These are phyloP conservation scores for Mycalesis mineus DNA, from an alignment of 2,888 invertebrate species.

Conservation along the genomic window DNA sequence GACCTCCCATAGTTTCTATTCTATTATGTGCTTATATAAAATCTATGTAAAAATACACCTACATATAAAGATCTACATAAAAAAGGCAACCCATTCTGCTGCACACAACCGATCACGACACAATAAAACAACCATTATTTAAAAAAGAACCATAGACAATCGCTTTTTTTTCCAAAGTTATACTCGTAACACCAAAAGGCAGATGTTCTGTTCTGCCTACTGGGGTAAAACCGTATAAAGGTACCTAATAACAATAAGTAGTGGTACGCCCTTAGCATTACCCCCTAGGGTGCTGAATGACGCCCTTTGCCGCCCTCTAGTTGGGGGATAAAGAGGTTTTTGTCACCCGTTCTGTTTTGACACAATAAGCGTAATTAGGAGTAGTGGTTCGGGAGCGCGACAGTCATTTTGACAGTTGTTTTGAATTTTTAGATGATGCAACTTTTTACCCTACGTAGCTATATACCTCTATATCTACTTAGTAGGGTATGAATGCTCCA, in stretches of 20 bases:
- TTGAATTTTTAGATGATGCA: neutral
- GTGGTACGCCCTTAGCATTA: constrained; percentile 38
- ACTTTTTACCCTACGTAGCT: neutral
- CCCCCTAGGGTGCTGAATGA: constrained; percentile 35
- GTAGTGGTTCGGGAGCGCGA: constrained; percentile 39
- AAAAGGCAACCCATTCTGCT: constrained; percentile 10
- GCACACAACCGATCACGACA: constrained; percentile 3
- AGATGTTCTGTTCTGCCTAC: constrained; percentile 49
- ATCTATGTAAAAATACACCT: neutral
- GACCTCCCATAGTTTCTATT: too few species aligned
- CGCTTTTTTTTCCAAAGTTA: constrained; percentile 39
- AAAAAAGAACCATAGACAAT: constrained; percentile 33
- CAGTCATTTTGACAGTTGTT: constrained; percentile 28
- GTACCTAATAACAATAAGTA: constrained; percentile 44
- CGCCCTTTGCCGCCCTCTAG: constrained; percentile 44
- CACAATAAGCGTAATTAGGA: constrained; percentile 54
- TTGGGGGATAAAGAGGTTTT: constrained; percentile 34
- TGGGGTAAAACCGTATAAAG: constrained; percentile 41
- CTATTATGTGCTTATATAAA: too few species aligned
- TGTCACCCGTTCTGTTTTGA: constrained; percentile 43
- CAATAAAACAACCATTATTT: constrained; percentile 41
- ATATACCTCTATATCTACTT: too few species aligned
- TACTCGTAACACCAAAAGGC: constrained; percentile 32
- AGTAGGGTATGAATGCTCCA: too few species aligned
- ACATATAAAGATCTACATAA: neutral